Percentiles rank a stretch among this genome's conserved stretches.
phyloP scores from a whole-genome alignment of 2,888 invertebrate species.

The Micropterix aruncella region DNA sequence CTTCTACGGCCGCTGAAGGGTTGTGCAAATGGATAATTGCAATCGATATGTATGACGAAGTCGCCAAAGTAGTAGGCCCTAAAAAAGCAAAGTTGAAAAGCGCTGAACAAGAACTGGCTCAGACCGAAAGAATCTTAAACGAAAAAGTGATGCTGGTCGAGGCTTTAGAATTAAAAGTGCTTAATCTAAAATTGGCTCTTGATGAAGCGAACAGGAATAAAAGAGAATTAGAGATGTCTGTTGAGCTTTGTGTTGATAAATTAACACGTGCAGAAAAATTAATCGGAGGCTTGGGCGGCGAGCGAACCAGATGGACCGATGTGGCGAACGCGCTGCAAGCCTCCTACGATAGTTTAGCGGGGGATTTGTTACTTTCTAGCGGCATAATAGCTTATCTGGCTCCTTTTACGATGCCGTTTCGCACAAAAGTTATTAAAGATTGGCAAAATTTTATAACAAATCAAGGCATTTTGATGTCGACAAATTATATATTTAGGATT shows the following conservation, averaged over 20 bases:
- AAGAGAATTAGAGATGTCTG: constrained; percentile 55
- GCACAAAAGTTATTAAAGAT: constrained; percentile 42
- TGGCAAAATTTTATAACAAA: constrained; percentile 61
- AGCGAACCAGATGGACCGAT: constrained; percentile 71
- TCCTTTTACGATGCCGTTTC: constrained; percentile 61
- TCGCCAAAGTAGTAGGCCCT: constrained; percentile 70
- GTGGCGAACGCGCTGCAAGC: constrained; percentile 62
- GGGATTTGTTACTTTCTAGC: constrained; percentile 79
- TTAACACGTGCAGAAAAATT: constrained; percentile 75
- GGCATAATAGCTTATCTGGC: constrained; percentile 84
- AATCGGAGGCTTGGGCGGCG: constrained; percentile 78
- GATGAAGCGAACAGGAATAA: constrained; percentile 51
- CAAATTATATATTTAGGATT: constrained; percentile 53
- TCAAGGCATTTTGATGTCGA: constrained; percentile 64
- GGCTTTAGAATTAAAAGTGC: constrained; percentile 63
- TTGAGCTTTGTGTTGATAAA: constrained; percentile 71
- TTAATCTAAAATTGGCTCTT: constrained; percentile 52
- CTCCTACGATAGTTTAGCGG: constrained; percentile 70
- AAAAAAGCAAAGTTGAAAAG: constrained; percentile 69
- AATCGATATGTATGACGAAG: constrained; percentile 78
- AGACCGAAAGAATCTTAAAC: constrained; percentile 72
- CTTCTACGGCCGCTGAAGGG: constrained; percentile 90
- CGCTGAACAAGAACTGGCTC: constrained; percentile 69
- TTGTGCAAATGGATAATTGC: constrained; percentile 84
- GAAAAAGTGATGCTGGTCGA: constrained; percentile 69